A percentile compares a stretch with the other conserved stretches of the same genome.
phyloP scores from a whole-genome alignment of 2,797 vertebrate genomes.

The Rhinophrynus dorsalis region DNA sequence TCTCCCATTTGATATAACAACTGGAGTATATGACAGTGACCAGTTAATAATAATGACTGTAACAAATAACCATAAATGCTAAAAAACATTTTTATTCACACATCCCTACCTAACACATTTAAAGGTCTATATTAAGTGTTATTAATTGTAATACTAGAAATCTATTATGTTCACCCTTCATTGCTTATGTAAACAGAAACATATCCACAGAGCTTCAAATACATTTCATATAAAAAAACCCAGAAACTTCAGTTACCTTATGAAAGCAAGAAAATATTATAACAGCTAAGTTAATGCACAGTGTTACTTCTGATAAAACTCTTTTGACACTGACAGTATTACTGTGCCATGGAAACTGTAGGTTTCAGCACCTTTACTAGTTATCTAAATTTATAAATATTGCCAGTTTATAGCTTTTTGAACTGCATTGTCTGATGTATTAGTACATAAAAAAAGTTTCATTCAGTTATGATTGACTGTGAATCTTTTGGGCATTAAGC shows the following conservation, averaged over 20 bases:
- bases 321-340: conserved; percentile 46
- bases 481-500: conserved; percentile 32
- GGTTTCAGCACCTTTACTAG: conserved; percentile 38
- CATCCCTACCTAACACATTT: too few species aligned
- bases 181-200: background rate
- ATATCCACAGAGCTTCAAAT: background rate
- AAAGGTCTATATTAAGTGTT: too few species aligned
- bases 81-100: too few species aligned
- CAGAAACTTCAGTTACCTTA: background rate
- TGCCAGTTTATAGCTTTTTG: conserved; percentile 35
- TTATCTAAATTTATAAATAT: conserved; percentile 35
- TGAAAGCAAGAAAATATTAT: conserved; percentile 17
- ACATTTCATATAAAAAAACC: background rate
- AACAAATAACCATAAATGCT: too few species aligned
- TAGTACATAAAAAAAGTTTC: conserved; percentile 23
- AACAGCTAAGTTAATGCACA: conserved; percentile 6
- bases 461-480: conserved; percentile 25
- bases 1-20: too few species aligned
- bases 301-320: conserved; percentile 47
- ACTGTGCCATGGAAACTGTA: conserved; percentile 40
- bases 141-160: too few species aligned
- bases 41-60: too few species aligned
- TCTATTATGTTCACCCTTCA: background rate
- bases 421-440: conserved; percentile 40
- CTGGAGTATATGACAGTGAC: too few species aligned